Conservation (phyloP, 1,140 invertebrate species). For the Campoletis sonorensis region DNA sequence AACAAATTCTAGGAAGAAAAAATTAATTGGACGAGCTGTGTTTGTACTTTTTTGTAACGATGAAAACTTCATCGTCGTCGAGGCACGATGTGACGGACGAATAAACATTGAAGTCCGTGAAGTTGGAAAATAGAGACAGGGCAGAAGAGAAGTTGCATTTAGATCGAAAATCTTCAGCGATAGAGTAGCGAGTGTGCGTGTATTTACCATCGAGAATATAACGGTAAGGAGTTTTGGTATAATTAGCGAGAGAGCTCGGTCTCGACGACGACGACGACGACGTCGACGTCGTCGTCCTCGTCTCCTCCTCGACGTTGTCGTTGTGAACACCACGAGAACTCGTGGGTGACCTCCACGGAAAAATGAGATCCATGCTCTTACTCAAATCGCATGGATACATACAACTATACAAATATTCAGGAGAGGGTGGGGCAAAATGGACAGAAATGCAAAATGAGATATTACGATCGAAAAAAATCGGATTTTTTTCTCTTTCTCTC, state of each 20-base stretch:
- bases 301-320: not conserved
- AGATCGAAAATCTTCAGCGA: not conserved
- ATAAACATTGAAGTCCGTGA: too few species aligned
- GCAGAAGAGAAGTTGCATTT: too few species aligned
- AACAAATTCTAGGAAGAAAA: too few species aligned
- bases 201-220: constrained; percentile 60
- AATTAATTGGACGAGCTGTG: too few species aligned
- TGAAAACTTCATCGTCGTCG: too few species aligned
- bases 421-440: not conserved
- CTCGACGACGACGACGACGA: constrained; percentile 40
- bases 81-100: too few species aligned
- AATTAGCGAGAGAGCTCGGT: constrained; percentile 61
- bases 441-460: too few species aligned
- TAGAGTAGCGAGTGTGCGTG: not conserved
- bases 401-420: not conserved
- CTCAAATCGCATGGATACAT: not conserved
- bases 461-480: not conserved
- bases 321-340: constrained; percentile 46
- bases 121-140: too few species aligned
- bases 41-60: too few species aligned
- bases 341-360: constrained; percentile 52
- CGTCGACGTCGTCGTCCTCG: too few species aligned
- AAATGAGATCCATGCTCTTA: constrained; percentile 36
- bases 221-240: constrained; percentile 62
- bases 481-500: not conserved